Evolutionary conservation across 2,113 vertebrate species (phyloP).

Genomic region (Lethenteron camtschaticum): DNA sequence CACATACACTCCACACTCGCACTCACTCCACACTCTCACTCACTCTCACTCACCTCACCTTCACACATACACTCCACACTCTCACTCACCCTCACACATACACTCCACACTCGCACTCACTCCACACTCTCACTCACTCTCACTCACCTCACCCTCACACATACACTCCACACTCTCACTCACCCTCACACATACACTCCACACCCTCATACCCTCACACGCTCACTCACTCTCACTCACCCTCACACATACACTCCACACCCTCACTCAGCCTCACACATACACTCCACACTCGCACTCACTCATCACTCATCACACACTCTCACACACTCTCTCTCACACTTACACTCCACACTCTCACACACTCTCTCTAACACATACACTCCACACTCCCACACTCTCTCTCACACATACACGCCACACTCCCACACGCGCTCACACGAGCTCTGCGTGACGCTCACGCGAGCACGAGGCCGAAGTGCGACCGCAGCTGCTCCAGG

Average conservation of each 20-base stretch:
- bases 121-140: not conserved
- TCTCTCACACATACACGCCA: not conserved
- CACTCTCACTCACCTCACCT: too few relatives aligned
- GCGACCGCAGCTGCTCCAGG: conserved; percentile 49
- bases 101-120: not conserved
- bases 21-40: not conserved
- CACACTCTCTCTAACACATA: not conserved
- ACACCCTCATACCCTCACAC: not conserved
- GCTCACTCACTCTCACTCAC: not conserved
- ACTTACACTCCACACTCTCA: not conserved
- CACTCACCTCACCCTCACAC: not conserved
- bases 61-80: too few relatives aligned
- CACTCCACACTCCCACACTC: too few relatives aligned
- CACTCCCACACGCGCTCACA: not conserved
- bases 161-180: not conserved
- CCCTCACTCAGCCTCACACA: not conserved
- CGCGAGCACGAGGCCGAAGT: conserved; percentile 47
- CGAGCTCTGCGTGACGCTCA: conserved; percentile 15
- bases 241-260: not conserved
- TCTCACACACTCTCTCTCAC: not conserved
- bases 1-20: not conserved
- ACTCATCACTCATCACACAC: too few relatives aligned
- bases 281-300: not conserved
- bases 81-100: too few relatives aligned
- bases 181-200: not conserved